Evolutionary conservation across 2,888 invertebrate species (phyloP).

Genomic region (Disparrhopalites patrizii): DNA sequence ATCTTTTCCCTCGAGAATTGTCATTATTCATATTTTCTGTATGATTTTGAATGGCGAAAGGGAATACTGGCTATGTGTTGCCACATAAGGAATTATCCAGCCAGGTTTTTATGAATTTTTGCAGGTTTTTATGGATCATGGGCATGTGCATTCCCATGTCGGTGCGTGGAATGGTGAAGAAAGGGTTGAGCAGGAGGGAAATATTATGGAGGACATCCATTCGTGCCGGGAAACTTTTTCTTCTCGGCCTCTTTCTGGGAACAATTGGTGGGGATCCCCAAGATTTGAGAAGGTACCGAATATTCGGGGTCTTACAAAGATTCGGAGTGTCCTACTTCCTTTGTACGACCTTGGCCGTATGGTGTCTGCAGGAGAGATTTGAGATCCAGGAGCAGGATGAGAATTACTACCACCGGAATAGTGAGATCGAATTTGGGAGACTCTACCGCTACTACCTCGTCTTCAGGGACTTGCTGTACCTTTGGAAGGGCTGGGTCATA

Average conservation of each 20-base stretch:
- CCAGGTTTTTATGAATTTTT: too few species aligned
- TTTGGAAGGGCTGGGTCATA: conserved; percentile 60
- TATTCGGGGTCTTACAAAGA: conserved; percentile 88
- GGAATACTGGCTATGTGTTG: too few species aligned
- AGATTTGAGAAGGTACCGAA: conserved; percentile 64
- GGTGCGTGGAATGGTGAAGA: conserved; percentile 66
- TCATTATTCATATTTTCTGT: too few species aligned
- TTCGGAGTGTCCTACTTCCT: conserved; percentile 78
- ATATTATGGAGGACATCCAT: conserved; percentile 64
- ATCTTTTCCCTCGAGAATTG: too few species aligned
- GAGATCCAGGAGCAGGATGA: neutral
- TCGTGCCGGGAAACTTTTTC: conserved; percentile 71
- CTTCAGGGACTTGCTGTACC: conserved; percentile 50
- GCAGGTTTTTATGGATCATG: conserved; percentile 92
- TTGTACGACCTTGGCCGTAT: conserved; percentile 63
- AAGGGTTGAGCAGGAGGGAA: conserved; percentile 58
- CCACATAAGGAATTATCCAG: too few species aligned
- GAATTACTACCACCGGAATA: neutral
- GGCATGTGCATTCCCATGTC: conserved; percentile 89
- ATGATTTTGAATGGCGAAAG: too few species aligned
- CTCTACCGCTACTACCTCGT: neutral
- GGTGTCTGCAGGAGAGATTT: neutral
- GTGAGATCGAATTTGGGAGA: neutral
- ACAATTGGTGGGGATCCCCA: conserved; percentile 59
- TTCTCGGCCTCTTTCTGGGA: conserved; percentile 69